Conservation (phyloP, 2,888 invertebrate genomes). For the Leucania comma region DNA sequence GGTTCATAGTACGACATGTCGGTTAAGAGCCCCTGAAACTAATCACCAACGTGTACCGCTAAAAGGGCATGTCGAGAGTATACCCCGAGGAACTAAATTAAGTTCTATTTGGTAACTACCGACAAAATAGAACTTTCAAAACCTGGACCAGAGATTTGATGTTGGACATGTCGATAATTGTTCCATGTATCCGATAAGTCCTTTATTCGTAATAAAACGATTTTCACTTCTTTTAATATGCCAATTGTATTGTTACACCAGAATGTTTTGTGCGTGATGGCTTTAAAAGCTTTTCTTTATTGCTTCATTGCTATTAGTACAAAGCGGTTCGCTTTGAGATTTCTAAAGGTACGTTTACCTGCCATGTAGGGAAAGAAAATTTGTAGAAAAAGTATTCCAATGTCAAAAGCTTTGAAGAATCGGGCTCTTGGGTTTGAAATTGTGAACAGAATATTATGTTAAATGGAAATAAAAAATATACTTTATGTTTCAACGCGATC, state of each 20-base stretch:
- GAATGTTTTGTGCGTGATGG: background rate
- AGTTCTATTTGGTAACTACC: slow-evolving; percentile 60
- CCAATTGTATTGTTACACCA: background rate
- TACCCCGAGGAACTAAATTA: slow-evolving; percentile 69
- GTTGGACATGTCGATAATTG: slow-evolving; percentile 14
- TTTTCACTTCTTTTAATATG: background rate
- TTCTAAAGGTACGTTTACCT: slow-evolving; percentile 5
- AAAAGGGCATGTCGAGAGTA: slow-evolving; percentile 68
- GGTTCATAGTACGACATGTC: slow-evolving; percentile 54
- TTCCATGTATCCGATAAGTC: slow-evolving; percentile 22
- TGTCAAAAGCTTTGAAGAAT: slow-evolving; percentile 30
- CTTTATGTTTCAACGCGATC: slow-evolving; percentile 15
- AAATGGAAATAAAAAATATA: too few species aligned
- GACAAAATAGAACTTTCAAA: slow-evolving; percentile 38
- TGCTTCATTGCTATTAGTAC: slow-evolving; percentile 1
- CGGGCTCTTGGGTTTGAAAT: background rate
- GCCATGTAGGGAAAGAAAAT: background rate
- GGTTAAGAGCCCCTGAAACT: slow-evolving; percentile 67
- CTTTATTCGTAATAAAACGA: slow-evolving; percentile 11
- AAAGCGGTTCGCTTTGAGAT: slow-evolving; percentile 21
- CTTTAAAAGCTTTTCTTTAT: slow-evolving; percentile 8
- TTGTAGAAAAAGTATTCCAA: slow-evolving; percentile 24
- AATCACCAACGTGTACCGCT: slow-evolving; percentile 72
- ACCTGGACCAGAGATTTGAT: slow-evolving; percentile 31
- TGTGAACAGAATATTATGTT: slow-evolving; percentile 2